Base-by-base conservation (phyloP, 2,888 invertebrate species). In the Leptopilina syphax region DNA sequence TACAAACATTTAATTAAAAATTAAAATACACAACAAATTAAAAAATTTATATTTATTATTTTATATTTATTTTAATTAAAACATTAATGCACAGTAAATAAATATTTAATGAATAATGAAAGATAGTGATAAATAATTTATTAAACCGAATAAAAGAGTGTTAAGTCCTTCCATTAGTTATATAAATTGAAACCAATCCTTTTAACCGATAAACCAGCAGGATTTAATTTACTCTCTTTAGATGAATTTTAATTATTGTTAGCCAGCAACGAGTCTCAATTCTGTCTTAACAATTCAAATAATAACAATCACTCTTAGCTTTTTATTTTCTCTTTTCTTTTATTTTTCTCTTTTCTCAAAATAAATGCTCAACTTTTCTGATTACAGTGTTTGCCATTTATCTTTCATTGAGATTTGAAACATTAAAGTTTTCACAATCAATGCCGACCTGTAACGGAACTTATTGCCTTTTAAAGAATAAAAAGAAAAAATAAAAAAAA, bases 231-330 rank as follows among this genome's bases (percentile, higher is more conserved):
- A 9, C 18, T n/a, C 10, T 44, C 3, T 8, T 50, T 10, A 7
- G 44, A 67, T 18, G 9, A 44, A 44, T 67, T 67, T 47, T 67
- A 67, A 67, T 67, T 67, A 67, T 67, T 67, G 67, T 67, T 34
- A 44, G 67, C 44, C 8, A 67, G 44, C 9, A 6, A 67, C 44
- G 44, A 8, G 44, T 44, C 1, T 44, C 34, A 34, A 34, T 44
- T n/a, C 18, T 67, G 67, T 44, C 67, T 67, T 18, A 47, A 44
- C 44, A 67, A 44, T 47, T 18, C 50, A 50, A 50, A 50, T 10
- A 50, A 50, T 50, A 50, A 18, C 18, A 10, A 18, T 18, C 10
- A 18, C 18, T 67, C 10, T 67, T 10, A 18, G 44, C 44, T 18
- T n/a, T 41, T 44, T 47, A 44, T 47, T 67, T 47, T 12, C 12